Evolutionary conservation across 2,888 invertebrate genomes (phyloP), one percentile per base, ranked within the genome.

Genomic region (Cosmorhoe ocellata): DNA sequence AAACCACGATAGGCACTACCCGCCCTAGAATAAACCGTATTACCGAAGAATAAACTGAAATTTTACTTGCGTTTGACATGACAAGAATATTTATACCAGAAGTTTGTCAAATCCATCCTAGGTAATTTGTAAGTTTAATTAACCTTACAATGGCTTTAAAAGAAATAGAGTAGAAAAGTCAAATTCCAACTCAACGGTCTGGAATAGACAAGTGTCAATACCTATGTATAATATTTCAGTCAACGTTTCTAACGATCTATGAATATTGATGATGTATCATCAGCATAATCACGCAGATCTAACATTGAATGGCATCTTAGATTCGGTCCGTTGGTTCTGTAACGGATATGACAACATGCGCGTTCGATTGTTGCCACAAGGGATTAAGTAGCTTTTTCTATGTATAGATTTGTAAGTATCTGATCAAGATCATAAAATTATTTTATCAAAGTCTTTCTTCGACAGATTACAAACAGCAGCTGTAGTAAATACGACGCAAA

Each of bases 271-370:
- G 31, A 41, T 40, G 40, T 40, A 51, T 41, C 31, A 49, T 33
- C 9, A 12, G 24, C 10, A 30, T 18, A 28, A 28, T 50, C 38
- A 43, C 39, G 22, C 43, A 40, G n/a, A 51, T 45, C 26, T 43
- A 58, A 24, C 24, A 61, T 61, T 66, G 61, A 65, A 69, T 70
- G 61, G 63, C 46, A 55, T 66, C 72, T 75, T 74, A 66, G 71
- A 69, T 65, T 63, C 68, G 73, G 71, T 69, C 60, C 61, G 66
- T 27, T 64, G 68, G 59, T 46, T 46, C 49, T 67, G 67, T 67
- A 71, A 71, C 74, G 74, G 77, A 77, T 76, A 75, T 74, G 74
- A 74, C 70, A 67, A 61, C 58, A 59, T 63, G 59, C 46, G 57
- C 24, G 8, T 55, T 36, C 6, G 36, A 62, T 47, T 56, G 46